Base-by-base conservation (phyloP, 1,140 invertebrate species). In the Brachionus sp. region DNA sequence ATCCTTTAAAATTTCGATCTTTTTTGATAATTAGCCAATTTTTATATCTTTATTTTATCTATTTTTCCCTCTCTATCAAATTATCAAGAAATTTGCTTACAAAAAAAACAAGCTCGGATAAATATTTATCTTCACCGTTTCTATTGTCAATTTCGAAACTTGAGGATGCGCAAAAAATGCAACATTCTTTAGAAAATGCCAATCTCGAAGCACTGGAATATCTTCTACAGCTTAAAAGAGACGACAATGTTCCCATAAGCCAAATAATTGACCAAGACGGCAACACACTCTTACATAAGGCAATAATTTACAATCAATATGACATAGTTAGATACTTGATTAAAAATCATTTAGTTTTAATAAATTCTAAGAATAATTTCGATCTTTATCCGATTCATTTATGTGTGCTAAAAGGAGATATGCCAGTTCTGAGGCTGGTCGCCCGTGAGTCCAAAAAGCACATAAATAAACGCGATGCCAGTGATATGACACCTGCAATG, bases 211-310 rank as follows among this genome's bases (percentile, higher is more conserved):
- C 62, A 29, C 50, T 80, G n/a, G 77, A 80, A n/a, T 80, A 80
- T 80, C 57, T 80, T 12, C 35, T 80, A 5, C 50, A 80, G 25
- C 25, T 80, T 5, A 80, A 80, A 66, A 57, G 50, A 35, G 77
- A 80, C 3, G 77, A 80, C 19, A 80, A 80, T 62, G 37, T 80
- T 19, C 50, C 46, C 53, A 66, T 80, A 39, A 25, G 25, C 23
- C 77, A 80, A 57, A 80, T 80, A 37, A 19, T 80, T 7, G 77
- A 80, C 37, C 50, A 80, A 80, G 77, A 80, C 57, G 77, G 77
- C 7, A 80, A 80, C 10, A 80, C 29, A 62, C 33, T 80, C 9
- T 64, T 80, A 23, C 77, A 80, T n/a, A 80, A 80, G 57, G 77
- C 77, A 9, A 80, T 80, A 35, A 80, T 80, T 5, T 80, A 80